Evolutionary conservation across 2,113 vertebrate species (phyloP).

Genomic region (Ursus arctos): DNA sequence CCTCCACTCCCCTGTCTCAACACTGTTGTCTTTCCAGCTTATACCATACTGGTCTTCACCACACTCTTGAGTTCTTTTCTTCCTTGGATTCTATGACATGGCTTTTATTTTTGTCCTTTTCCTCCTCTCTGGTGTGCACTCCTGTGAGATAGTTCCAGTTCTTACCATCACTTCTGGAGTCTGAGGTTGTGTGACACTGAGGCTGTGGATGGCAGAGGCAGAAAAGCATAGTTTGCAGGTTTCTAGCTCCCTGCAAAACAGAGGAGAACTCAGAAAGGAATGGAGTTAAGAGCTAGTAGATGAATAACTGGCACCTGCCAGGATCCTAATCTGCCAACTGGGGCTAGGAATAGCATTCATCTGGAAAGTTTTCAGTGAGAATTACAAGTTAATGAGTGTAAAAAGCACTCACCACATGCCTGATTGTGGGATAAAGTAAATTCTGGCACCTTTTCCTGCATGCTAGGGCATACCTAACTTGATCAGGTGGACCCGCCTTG

Average conservation of each 20-base stretch:
- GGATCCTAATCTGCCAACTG: not conserved
- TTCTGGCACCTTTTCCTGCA: not conserved
- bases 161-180: not conserved
- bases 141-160: not conserved
- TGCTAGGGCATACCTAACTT: not conserved
- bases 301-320: no score
- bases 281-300: not conserved
- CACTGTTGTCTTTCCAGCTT: not conserved
- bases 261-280: not conserved
- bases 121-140: not conserved
- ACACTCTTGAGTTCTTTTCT: not conserved
- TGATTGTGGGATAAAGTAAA: not conserved
- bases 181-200: not conserved
- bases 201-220: not conserved
- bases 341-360: not conserved
- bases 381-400: not conserved
- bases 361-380: not conserved
- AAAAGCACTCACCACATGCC: not conserved
- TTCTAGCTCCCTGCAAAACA: not conserved
- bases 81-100: not conserved
- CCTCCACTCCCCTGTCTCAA: not conserved
- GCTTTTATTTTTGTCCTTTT: not conserved
- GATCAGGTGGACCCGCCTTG: not conserved
- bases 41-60: not conserved
- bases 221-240: not conserved